Evolutionary conservation across 2,113 vertebrate species (phyloP).

Genomic region (Labeo rohita): DNA sequence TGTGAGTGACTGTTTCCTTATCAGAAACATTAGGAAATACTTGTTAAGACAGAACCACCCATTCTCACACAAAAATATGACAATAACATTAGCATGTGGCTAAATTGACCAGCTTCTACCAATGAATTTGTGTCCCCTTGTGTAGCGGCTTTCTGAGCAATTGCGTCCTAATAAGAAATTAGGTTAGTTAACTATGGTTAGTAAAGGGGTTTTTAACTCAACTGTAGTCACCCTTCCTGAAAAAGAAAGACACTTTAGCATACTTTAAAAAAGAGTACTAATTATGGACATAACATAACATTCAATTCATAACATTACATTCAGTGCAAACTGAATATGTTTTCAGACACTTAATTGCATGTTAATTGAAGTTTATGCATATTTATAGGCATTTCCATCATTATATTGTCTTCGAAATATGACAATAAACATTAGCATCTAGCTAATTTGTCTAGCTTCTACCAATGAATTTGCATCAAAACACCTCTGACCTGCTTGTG

Average conservation of each 20-base stretch:
- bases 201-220: neutral
- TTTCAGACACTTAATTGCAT: neutral
- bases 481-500: neutral
- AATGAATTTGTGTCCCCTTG: neutral
- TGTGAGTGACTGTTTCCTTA: constrained; percentile 81
- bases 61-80: neutral
- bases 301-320: neutral
- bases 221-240: neutral
- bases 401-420: neutral
- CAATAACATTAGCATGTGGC: neutral
- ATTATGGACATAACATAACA: neutral
- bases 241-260: neutral
- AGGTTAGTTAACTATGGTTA: neutral
- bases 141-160: neutral
- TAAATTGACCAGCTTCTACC: neutral
- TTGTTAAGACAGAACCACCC: neutral
- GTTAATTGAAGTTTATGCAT: neutral
- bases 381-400: neutral
- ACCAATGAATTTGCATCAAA: neutral
- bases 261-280: neutral
- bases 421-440: neutral
- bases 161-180: neutral
- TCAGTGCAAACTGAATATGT: neutral
- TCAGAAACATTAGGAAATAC: constrained; percentile 2
- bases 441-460: neutral